These are phyloP conservation scores for Isurus oxyrinchus DNA, from an alignment of 2,113 vertebrate genomes.

Conservation along the genomic window DNA sequence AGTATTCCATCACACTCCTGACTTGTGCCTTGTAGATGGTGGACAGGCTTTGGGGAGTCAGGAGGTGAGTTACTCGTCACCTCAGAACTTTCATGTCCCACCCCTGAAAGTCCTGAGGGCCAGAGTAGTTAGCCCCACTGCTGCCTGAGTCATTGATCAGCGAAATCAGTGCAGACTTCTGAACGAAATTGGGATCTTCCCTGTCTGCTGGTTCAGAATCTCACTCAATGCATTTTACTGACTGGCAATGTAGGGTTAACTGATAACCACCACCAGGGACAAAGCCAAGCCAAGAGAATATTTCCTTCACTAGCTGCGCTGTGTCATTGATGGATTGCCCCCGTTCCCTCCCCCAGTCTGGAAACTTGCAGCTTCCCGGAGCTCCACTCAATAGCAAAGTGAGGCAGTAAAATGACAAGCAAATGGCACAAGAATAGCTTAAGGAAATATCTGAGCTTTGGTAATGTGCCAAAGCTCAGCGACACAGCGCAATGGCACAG, in stretches of 20 bases:
- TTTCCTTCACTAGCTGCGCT: not conserved
- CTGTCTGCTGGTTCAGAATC: not conserved
- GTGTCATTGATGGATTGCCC: not conserved
- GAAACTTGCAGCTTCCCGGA: not conserved
- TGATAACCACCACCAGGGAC: not conserved
- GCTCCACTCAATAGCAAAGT: not conserved
- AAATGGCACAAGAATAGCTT: not conserved
- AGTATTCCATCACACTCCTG: no score
- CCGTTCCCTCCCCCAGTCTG: not conserved
- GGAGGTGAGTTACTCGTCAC: no score
- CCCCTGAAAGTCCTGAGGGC: no score
- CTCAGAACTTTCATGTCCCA: not conserved
- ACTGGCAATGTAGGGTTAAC: not conserved
- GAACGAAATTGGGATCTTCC: not conserved
- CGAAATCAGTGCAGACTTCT: no score
- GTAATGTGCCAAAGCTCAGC: not conserved
- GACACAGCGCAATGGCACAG: not conserved
- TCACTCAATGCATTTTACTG: not conserved
- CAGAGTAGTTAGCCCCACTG: not conserved
- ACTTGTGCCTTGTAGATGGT: no score
- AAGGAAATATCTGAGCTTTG: not conserved
- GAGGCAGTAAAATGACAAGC: not conserved
- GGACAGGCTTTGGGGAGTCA: no score
- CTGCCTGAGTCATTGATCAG: not conserved
- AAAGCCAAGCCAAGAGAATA: not conserved